phyloP scores from a whole-genome alignment of 1,140 invertebrate genomes.

The Zaprionus ornatus region DNA sequence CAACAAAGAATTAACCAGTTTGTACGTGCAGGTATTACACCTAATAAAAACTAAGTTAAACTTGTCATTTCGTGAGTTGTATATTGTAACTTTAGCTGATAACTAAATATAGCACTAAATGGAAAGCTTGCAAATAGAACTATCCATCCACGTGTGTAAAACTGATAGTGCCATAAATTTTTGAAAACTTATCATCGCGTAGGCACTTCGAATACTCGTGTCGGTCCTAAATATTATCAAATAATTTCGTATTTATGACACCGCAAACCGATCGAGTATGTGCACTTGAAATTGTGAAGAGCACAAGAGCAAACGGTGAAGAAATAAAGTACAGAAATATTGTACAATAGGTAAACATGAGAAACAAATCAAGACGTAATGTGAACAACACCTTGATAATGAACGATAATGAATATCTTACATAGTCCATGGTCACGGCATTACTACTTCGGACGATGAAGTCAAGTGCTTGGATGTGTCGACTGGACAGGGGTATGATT shows the following conservation, averaged over 20 bases:
- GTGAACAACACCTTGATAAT: slow-evolving; percentile 60
- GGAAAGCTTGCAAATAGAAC: not conserved
- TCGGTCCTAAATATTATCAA: slow-evolving; percentile 39
- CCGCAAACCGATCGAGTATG: slow-evolving; percentile 14
- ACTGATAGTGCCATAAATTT: slow-evolving; percentile 3
- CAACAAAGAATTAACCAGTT: not conserved
- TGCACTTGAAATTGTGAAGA: slow-evolving; percentile 59
- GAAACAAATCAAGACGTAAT: slow-evolving; percentile 45
- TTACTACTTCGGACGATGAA: slow-evolving; percentile 4
- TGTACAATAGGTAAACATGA: slow-evolving; percentile 7
- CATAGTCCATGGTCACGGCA: slow-evolving; percentile 43
- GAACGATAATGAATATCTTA: slow-evolving; percentile 62
- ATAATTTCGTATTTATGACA: slow-evolving; percentile 50
- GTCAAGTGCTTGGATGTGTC: slow-evolving; percentile 6
- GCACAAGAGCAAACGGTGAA: slow-evolving; percentile 18
- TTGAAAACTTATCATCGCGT: slow-evolving; percentile 19
- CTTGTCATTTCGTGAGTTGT: not conserved
- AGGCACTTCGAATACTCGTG: not conserved
- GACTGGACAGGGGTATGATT: slow-evolving; percentile 27
- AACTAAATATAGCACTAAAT: not conserved
- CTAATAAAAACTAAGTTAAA: not conserved
- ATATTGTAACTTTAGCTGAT: not conserved
- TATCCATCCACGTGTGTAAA: not conserved
- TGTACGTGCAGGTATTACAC: not conserved
- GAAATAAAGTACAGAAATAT: not conserved